Base-by-base conservation (phyloP, 2,113 vertebrate species). In the Epinephelus moara region DNA sequence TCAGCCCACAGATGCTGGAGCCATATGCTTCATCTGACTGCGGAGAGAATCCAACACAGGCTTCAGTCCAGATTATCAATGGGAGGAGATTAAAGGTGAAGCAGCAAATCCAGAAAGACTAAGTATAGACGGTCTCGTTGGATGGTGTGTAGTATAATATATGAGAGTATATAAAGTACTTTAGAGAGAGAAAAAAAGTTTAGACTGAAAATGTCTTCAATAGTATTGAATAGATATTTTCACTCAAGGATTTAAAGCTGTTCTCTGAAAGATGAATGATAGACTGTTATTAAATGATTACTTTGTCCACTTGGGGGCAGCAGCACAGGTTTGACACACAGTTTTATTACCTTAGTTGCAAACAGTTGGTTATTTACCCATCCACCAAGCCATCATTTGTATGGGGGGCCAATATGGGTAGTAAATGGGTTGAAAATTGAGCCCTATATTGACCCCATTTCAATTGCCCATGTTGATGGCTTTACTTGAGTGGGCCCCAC, bases 11-110 rank as follows among this genome's bases (percentile, higher is more conserved):
- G 94, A 92, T 94, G 94, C 88, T 33, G 72, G 47, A 78, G 78
- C 92, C 94, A 93, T 94, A 93, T 95, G 94, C 81, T 89, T 83
- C 70, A 80, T 72, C 73, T 64, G 72, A 85, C 70, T 83, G 83
- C 64, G 49, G 84, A 55, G 78, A 92, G 73, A 83, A 75, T 89
- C 88, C 86, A 70, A 85, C 78, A 78, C 84, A 75, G 67, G 69
- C 82, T 86, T 83, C 85, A 57, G 50, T 83, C 23, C 10, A 85
- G 78, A 85, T 92, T 88, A 84, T 93, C 89, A 94, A 85, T 90
- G 89, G 70, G 52, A 70, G 27, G 70, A 70, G 89, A 90, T 93
- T 87, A 89, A 74, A 83, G 64, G 85, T 84, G 72, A 85, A 66
- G 49, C 62, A 33, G 70, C 25, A 71, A 78, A 78, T 81, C 47